Evolutionary conservation across 1,140 invertebrate genomes (phyloP), one percentile per base, ranked within the genome.

Genomic region (Achatina immaculata): DNA sequence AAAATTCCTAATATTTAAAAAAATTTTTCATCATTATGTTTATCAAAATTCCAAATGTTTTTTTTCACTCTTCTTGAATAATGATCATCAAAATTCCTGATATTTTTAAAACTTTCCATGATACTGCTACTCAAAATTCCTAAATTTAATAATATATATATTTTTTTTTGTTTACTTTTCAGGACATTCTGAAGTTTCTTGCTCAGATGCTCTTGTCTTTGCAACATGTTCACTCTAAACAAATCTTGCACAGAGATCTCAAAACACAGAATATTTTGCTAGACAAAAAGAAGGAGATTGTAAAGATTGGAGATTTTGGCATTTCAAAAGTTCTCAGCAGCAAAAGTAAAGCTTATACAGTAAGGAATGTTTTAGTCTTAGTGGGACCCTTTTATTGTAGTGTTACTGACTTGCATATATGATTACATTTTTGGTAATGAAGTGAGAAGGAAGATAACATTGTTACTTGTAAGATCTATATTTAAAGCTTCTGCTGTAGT

Each of bases 341-440:
- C 75, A 93, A 93, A 87, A 93, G 91, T 81, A 92, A 93, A 83
- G 93, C 93, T n/a, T 91, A 89, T 74, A 93, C 94, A 86, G 93
- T 95, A 85, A 89, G 89, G 89, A n/a, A 74, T 51, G 6, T 74
- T 74, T 28, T 68, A 14, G n/a, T n/a, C n/a, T n/a, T n/a, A n/a
- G n/a, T n/a, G n/a, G n/a, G n/a, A 55, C 51, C 51, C n/a, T 14
- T 55, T n/a, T 55, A 16, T 14, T 55, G 14, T 55, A 55, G 14
- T 55, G 51, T n/a, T 16, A 55, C 14, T 16, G n/a, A n/a, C n/a
- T n/a, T n/a, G n/a, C n/a, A n/a, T n/a, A n/a, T n/a, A n/a, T n/a
- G n/a, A 31, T 40, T 73, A 7, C 4, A 38, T 80, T 51, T 73
- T 81, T 71, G 19, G 34, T n/a, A n/a, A n/a, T 55, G 51, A n/a